Evolutionary conservation across 2,888 invertebrate species (phyloP).

Genomic region (Agrochola lota): DNA sequence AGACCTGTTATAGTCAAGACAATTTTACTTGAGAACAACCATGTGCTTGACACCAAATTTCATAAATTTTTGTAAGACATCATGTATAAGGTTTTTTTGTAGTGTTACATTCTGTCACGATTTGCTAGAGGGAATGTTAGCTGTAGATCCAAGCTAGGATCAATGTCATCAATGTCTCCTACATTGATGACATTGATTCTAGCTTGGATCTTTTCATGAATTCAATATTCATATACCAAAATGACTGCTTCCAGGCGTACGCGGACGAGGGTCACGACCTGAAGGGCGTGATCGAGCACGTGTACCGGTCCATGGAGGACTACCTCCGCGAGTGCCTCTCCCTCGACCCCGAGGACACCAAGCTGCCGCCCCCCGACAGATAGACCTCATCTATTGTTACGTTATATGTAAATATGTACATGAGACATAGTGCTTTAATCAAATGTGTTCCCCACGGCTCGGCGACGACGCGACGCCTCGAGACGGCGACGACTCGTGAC

Average conservation of each 20-base stretch:
- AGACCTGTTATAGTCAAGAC: not conserved
- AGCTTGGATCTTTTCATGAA: not conserved
- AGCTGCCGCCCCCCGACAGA: constrained; percentile 91
- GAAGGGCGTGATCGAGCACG: constrained; percentile 96
- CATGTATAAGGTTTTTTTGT: not conserved
- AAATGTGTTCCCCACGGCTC: constrained; percentile 86
- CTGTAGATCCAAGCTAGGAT: too few relatives aligned
- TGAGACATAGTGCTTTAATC: constrained; percentile 87
- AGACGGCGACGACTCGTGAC: constrained; percentile 58
- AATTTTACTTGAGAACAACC: constrained; percentile 1
- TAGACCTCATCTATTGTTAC: constrained; percentile 80
- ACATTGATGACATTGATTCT: not conserved
- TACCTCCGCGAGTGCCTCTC: constrained; percentile 97
- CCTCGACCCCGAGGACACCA: constrained; percentile 94
- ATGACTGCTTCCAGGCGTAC: constrained; percentile 92
- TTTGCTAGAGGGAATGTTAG: not conserved
- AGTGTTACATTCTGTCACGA: not conserved
- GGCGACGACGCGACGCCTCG: constrained; percentile 66
- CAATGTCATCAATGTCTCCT: too few relatives aligned
- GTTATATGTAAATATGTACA: constrained; percentile 88
- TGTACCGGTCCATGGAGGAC: constrained; percentile 98
- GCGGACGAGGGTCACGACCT: constrained; percentile 97
- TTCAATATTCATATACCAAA: not conserved
- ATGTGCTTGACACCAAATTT: not conserved
- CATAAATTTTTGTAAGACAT: not conserved